Percentiles rank a stretch among this genome's conserved stretches.
phyloP scores from a whole-genome alignment of 2,888 invertebrate genomes.

The Drosophila affinis region DNA sequence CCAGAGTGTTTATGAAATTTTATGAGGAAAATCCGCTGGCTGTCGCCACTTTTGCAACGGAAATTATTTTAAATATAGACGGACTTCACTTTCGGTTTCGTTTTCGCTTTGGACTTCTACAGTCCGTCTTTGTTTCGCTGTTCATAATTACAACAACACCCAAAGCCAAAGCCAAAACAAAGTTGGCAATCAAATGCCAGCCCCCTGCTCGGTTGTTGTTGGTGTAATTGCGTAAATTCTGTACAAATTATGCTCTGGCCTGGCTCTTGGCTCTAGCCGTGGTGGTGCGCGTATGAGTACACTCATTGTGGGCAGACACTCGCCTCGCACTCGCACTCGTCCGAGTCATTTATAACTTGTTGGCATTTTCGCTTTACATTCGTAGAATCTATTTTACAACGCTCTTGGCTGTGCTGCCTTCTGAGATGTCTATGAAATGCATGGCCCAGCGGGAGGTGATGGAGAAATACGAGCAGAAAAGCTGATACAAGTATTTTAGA shows the following conservation, averaged over 20 bases:
- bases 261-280: constrained; percentile 32
- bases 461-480: not conserved
- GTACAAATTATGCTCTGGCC: constrained; percentile 70
- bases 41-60: constrained; percentile 28
- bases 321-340: not conserved
- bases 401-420: constrained; percentile 43
- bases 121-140: constrained; percentile 32
- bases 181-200: constrained; percentile 72
- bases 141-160: constrained; percentile 69
- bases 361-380: constrained; percentile 47
- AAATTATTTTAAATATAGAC: constrained; percentile 48
- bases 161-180: constrained; percentile 25
- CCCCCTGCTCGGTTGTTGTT: constrained; percentile 32
- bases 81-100: constrained; percentile 8
- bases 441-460: constrained; percentile 41
- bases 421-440: constrained; percentile 40
- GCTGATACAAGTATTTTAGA: not conserved
- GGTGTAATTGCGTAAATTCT: constrained; percentile 77
- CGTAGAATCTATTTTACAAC: constrained; percentile 56
- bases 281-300: not conserved
- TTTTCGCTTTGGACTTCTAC: constrained; percentile 24
- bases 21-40: constrained; percentile 32
- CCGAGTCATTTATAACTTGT: constrained; percentile 21
- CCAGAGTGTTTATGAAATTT: constrained; percentile 16
- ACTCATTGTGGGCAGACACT: constrained; percentile 14